Evolutionary conservation across 2,888 invertebrate genomes (phyloP).

Genomic region (Choristoneura rosaceana): DNA sequence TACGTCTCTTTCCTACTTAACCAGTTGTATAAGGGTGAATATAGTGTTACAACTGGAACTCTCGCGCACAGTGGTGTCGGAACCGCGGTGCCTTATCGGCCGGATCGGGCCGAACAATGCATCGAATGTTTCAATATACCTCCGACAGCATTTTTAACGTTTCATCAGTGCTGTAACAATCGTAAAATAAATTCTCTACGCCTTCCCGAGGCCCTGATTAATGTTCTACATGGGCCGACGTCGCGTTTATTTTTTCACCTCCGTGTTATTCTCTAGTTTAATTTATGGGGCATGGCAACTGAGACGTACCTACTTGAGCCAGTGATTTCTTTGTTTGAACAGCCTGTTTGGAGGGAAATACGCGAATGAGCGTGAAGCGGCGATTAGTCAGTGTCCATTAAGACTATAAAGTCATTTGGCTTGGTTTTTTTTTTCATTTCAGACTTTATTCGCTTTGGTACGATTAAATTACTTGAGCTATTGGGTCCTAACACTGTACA

Average conservation of each 20-base stretch:
- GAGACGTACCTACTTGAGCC: conserved; percentile 48
- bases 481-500: background rate
- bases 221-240: conserved; percentile 79
- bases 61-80: background rate
- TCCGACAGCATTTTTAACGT: conserved; percentile 84
- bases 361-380: conserved; percentile 9
- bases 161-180: conserved; percentile 84
- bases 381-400: conserved; percentile 26
- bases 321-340: conserved; percentile 50
- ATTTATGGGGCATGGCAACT: conserved; percentile 72
- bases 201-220: conserved; percentile 84
- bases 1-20: background rate
- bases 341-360: conserved; percentile 24
- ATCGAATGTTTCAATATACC: conserved; percentile 83
- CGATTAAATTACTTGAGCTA: conserved; percentile 1
- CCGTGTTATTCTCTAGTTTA: conserved; percentile 76
- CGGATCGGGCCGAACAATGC: conserved; percentile 81
- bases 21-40: background rate
- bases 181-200: conserved; percentile 85
- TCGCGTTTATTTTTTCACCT: conserved; percentile 78
- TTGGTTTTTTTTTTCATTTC: background rate
- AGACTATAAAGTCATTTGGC: conserved; percentile 2
- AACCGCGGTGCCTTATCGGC: conserved; percentile 78
- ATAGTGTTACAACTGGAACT: background rate
- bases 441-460: conserved; percentile 1